Base-by-base conservation (phyloP, 2,888 invertebrate species). In the Girardia tigrina region DNA sequence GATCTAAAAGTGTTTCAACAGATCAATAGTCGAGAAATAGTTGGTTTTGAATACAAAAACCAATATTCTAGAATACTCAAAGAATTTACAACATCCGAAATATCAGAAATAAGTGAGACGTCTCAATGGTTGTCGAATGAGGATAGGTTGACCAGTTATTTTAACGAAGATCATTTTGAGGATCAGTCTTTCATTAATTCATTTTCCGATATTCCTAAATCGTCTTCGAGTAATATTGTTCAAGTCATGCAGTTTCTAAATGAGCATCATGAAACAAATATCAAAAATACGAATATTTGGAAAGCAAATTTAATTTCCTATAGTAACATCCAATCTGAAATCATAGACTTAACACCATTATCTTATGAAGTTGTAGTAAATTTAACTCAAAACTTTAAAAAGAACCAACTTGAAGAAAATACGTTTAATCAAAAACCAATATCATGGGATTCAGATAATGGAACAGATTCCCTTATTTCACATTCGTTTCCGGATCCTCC, bases 161-260 rank as follows among this genome's bases (percentile, higher is more conserved):
- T 56, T 8, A 56, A 56, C 23, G 56, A n/a, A n/a, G 56, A 56
- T 20, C 56, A 56, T 56, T 20, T 56, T 23, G 56, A 56, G n/a
- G 56, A 56, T 56, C 56, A 56, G 23, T 56, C 56, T 20, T 56
- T 56, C n/a, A 56, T 56, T 56, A 56, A 56, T 56, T 56, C 56
- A 56, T 56, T 56, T 56, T 56, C 56, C 4, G 56, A 56, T 12
- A 56, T 56, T 56, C 56, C 56, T 6, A 56, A 56, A 56, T 56
- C 56, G 6, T 56, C 56, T 20, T 56, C 56, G 6, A 56, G 56
- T 56, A 56, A 56, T n/a, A 56, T 56, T 2, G 23, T 56, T n/a
- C 56, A 56, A 56, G n/a, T 23, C 4, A 16, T 56, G n/a, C 56
- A 4, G 6, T n/a, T 56, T 20, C n/a, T 56, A 2, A 56, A 56